A percentile compares a stretch with the other conserved stretches of the same genome.
These are phyloP conservation scores for Ethmia dodecea DNA, from an alignment of 2,888 invertebrate genomes.

Conservation along the genomic window DNA sequence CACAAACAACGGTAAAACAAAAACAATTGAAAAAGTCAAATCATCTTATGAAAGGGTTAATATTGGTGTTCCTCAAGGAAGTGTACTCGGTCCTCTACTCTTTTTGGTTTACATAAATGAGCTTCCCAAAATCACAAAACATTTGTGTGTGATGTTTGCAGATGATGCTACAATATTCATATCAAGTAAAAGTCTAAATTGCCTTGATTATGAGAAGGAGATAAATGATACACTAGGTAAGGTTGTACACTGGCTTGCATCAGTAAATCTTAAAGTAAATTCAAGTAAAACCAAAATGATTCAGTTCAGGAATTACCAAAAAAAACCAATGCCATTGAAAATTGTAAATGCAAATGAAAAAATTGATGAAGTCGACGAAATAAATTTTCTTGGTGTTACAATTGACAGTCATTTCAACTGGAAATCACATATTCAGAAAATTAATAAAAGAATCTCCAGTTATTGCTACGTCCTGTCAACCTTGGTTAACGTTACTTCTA, in stretches of 20 bases:
- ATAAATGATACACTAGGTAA: background rate
- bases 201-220: background rate
- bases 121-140: background rate
- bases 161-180: conserved; percentile 1
- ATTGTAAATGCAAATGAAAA: too few relatives aligned
- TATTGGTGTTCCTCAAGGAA: conserved; percentile 4
- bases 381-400: too few relatives aligned
- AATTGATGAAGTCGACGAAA: too few relatives aligned
- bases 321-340: too few relatives aligned
- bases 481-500: too few relatives aligned
- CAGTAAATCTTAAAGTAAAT: background rate
- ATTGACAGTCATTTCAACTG: too few relatives aligned
- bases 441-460: too few relatives aligned
- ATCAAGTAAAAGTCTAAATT: background rate
- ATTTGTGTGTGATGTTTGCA: background rate
- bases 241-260: background rate
- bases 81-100: conserved; percentile 1
- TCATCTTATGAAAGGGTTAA: background rate
- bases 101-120: conserved; percentile 4
- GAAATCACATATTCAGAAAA: too few relatives aligned
- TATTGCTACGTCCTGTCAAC: too few relatives aligned
- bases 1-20: background rate
- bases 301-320: background rate
- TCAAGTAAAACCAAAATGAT: background rate
- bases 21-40: background rate